These are phyloP conservation scores for Cricetomys ansorgei DNA, from an alignment of 2,113 vertebrate species.

Conservation along the genomic window DNA sequence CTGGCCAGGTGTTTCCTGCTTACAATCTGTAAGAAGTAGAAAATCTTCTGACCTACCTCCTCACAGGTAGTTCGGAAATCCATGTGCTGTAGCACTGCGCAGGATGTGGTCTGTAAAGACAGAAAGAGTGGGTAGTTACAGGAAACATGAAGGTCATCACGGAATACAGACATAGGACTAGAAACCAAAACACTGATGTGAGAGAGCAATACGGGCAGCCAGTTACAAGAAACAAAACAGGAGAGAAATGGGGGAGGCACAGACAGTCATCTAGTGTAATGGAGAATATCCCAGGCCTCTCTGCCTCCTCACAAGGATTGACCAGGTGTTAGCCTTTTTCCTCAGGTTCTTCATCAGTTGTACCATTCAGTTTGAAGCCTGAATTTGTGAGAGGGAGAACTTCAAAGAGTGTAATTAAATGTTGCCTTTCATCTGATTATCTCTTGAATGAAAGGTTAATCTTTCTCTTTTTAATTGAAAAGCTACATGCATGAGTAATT, in stretches of 20 bases:
- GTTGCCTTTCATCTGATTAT: conserved; percentile 22
- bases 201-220: neutral
- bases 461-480: conserved; percentile 78
- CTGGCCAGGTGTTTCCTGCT: neutral
- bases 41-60: conserved; percentile 85
- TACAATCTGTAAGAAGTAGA: conserved; percentile 47
- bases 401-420: conserved; percentile 49
- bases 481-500: neutral
- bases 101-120: conserved; percentile 84
- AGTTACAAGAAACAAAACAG: neutral
- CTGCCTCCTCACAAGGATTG: neutral
- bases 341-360: neutral
- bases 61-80: conserved; percentile 91
- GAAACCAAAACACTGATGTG: neutral
- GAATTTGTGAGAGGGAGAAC: neutral
- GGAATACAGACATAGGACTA: neutral
- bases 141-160: neutral
- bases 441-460: conserved; percentile 17
- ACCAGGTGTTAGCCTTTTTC: neutral
- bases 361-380: neutral
- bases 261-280: neutral
- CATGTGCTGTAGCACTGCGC: conserved; percentile 89
- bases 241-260: neutral
- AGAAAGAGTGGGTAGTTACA: conserved; percentile 71
- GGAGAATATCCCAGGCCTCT: neutral